Evolutionary conservation across 2,888 invertebrate genomes (phyloP).

Genomic region (Vesta saturnalis): DNA sequence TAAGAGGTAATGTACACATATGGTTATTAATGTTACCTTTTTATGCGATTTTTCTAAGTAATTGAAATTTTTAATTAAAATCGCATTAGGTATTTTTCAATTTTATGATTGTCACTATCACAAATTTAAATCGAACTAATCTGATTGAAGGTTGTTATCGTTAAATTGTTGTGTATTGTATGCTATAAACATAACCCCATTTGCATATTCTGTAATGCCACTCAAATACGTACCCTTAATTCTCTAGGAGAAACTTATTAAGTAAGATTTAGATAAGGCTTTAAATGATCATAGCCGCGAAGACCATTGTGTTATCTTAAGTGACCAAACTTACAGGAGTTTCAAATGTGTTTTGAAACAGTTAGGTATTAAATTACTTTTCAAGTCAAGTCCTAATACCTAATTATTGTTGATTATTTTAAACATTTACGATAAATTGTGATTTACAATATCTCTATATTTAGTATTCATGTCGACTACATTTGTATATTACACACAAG

Average conservation of each 20-base stretch:
- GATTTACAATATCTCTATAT: too few relatives aligned
- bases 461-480: too few relatives aligned
- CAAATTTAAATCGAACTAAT: background rate
- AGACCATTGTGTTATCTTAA: conserved; percentile 38
- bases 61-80: conserved; percentile 13
- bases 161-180: conserved; percentile 8
- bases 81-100: background rate
- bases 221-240: conserved; percentile 28
- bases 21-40: conserved; percentile 25
- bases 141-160: background rate
- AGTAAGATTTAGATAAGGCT: conserved; percentile 49
- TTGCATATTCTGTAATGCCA: conserved; percentile 32
- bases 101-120: background rate
- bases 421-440: too few relatives aligned
- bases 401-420: too few relatives aligned
- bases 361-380: too few relatives aligned
- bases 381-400: too few relatives aligned
- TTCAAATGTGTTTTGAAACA: conserved; percentile 35
- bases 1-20: conserved; percentile 45
- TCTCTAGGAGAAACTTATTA: conserved; percentile 36
- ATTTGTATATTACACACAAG: too few relatives aligned
- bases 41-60: conserved; percentile 5
- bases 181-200: conserved; percentile 24
- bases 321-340: conserved; percentile 38
- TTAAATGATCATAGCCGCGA: conserved; percentile 43